Conservation (phyloP, 1,140 invertebrate species). For the Bombus polaris region DNA sequence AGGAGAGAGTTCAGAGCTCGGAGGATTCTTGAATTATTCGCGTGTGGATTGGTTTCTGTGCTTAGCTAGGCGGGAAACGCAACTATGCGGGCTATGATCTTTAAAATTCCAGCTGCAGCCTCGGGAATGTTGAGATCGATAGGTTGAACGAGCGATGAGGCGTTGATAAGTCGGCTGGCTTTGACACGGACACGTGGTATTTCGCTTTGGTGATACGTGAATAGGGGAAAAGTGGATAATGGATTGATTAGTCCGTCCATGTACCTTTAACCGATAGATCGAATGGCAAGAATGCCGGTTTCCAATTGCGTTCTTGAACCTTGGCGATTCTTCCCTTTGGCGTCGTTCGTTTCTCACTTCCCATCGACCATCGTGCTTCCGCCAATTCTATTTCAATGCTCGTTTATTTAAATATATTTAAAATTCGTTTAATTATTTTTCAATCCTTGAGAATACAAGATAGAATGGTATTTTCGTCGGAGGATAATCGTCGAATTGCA, state of each 20-base stretch:
- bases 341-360: background rate
- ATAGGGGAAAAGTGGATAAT: background rate
- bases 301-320: background rate
- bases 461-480: no score
- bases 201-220: background rate
- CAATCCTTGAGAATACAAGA: no score
- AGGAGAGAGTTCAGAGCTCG: background rate
- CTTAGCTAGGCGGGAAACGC: background rate
- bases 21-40: background rate
- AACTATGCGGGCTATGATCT: constrained; percentile 3
- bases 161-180: constrained; percentile 6
- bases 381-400: background rate
- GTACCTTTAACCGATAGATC: constrained; percentile 5
- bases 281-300: background rate
- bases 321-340: background rate
- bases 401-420: background rate
- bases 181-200: background rate
- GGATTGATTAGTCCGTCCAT: background rate
- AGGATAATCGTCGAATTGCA: no score
- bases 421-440: no score
- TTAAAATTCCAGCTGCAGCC: background rate
- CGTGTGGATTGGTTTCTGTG: background rate
- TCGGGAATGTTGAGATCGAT: background rate
- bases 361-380: background rate
- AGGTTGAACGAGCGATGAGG: background rate